Conservation (phyloP, 1,140 invertebrate genomes). For the Drusus annulatus region DNA sequence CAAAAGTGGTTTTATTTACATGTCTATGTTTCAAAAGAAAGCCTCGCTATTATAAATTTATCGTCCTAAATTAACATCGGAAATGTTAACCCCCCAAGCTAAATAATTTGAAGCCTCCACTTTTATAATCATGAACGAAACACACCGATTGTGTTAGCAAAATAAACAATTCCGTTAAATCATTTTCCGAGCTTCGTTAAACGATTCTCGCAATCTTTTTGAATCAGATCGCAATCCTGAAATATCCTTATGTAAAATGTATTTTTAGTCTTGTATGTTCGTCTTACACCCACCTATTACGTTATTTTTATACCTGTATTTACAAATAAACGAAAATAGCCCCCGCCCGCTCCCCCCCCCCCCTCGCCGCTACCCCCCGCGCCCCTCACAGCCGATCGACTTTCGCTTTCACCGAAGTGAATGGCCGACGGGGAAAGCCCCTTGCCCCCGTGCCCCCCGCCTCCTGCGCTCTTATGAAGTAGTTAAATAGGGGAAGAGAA, state of each 20-base stretch:
- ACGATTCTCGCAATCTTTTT: not conserved
- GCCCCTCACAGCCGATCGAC: slow-evolving; percentile 39
- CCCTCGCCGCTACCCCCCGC: not conserved
- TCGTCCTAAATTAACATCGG: too few relatives aligned
- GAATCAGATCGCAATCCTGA: not conserved
- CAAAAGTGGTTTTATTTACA: too few relatives aligned
- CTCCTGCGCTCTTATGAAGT: slow-evolving; percentile 12
- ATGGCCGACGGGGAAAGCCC: slow-evolving; percentile 49
- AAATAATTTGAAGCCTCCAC: too few relatives aligned
- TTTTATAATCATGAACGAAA: too few relatives aligned
- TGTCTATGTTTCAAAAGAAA: too few relatives aligned
- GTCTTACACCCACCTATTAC: too few relatives aligned
- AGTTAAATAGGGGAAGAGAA: too few relatives aligned
- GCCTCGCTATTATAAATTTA: too few relatives aligned
- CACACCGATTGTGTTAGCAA: too few relatives aligned
- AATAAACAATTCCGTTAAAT: too few relatives aligned
- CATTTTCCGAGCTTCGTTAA: too few relatives aligned
- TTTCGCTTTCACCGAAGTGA: slow-evolving; percentile 55
- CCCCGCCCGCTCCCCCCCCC: not conserved
- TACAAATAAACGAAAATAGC: slow-evolving; percentile 21
- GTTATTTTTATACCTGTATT: slow-evolving; percentile 5
- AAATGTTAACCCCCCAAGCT: too few relatives aligned
- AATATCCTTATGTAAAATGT: not conserved
- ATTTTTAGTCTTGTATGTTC: not conserved
- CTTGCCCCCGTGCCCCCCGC: not conserved